phyloP scores from a whole-genome alignment of 1,140 invertebrate genomes.

The Nautilus pompilius region DNA sequence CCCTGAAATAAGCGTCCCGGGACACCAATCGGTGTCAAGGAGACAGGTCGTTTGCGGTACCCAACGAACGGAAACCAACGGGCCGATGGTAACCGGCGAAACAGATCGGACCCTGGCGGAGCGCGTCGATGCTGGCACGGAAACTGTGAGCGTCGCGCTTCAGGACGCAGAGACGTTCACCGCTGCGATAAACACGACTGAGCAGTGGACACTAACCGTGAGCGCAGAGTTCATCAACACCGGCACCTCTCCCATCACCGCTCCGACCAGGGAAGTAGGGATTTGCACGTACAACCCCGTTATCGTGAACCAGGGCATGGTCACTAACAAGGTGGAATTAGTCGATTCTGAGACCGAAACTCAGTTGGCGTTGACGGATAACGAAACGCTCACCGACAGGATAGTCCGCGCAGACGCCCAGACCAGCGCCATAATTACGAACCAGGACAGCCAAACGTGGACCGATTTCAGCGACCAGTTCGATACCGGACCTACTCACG shows the following conservation, averaged over 20 bases:
- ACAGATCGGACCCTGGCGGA: conserved; percentile 1
- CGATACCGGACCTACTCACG: conserved; percentile 10
- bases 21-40: too few relatives aligned
- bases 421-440: conserved; percentile 27
- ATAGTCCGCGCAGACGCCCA: conserved; percentile 31
- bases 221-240: conserved; percentile 35
- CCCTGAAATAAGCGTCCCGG: too few relatives aligned
- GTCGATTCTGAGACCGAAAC: conserved; percentile 35
- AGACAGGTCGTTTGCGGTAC: too few relatives aligned
- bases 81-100: too few relatives aligned
- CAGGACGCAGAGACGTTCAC: conserved; percentile 40
- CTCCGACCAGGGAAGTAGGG: conserved; percentile 33
- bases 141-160: conserved; percentile 16
- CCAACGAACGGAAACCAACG: too few relatives aligned
- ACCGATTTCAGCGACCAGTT: conserved; percentile 19
- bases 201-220: conserved; percentile 39
- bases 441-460: conserved; percentile 27
- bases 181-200: conserved; percentile 10
- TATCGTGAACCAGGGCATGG: conserved; percentile 35
- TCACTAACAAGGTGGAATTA: conserved; percentile 30
- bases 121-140: conserved; percentile 17
- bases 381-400: conserved; percentile 42
- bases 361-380: conserved; percentile 27
- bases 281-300: conserved; percentile 34
- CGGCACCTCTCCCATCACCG: conserved; percentile 34